Base-by-base conservation (phyloP, 2,113 vertebrate genomes). In the Psilopsiagon aurifrons region DNA sequence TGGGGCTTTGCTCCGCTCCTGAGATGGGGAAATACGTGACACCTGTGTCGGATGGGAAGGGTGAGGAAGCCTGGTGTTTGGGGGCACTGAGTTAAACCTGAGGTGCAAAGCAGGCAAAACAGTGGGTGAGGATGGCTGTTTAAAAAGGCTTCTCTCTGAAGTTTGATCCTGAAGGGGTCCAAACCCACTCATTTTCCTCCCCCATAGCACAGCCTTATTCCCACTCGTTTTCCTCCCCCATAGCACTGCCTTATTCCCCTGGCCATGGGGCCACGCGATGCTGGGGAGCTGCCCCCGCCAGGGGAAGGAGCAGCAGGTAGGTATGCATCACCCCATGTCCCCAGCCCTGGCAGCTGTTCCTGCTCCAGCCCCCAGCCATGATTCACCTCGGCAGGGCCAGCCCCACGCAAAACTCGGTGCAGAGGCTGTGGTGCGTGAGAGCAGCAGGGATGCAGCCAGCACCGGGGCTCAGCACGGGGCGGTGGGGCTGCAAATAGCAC, bases 1-100 rank as follows among this genome's bases (percentile, higher is more conserved):
- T 10, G 33, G 44, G 11, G 41, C 47, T 81, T 55, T 0, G 0
- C 83, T 71, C 24, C 0, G 0, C 11, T 74, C 23, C n/a, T 35
- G 29, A 68, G 27, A 19, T 2, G 4, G 51, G 51, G 18, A 73
- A 66, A 46, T 2, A 3, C 25, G 25, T 31, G 64, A 67, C 20
- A 4, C 28, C 49, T 77, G 57, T 69, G 12, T 10, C 3, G 3
- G 22, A 37, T 66, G 71, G 68, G 52, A 67, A 3, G 37, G 63
- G 17, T 43, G 64, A 80, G n/a, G 67, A 92, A 95, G 91, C 84
- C 77, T 70, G 57, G 19, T 0, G 0, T 49, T 93, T 83, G 51
- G 59, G 20, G 18, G 28, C 5, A 5, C 24, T 33, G 37, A 9
- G 25, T 81, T 86, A 74, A 92, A 73, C 9, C 75, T 62, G 63